Base-by-base conservation (phyloP, 2,113 vertebrate genomes). In the Ailurus styani region DNA sequence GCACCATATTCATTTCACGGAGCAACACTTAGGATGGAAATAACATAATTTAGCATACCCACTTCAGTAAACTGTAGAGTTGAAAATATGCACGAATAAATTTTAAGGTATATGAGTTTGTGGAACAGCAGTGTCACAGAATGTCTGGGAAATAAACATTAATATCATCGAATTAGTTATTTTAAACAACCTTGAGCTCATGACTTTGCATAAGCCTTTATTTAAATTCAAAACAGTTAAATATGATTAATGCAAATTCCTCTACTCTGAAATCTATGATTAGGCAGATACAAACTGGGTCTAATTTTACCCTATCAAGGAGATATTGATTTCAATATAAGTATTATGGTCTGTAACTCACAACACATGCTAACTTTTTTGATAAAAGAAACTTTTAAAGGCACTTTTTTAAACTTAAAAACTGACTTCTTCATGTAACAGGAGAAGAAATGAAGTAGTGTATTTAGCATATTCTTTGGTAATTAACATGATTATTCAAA, bases 11-110 rank as follows among this genome's bases (percentile, higher is more conserved):
- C 94, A 94, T 95, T 96, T 97, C 84, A 95, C 31, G 90, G 94
- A 97, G 87, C 70, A 97, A 90, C 64, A 93, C 55, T 96, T 95
- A 81, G 23, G 31, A 95, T 92, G 75, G 68, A 96, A 98, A 97
- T 95, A 90, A 91, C 62, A 70, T 96, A 95, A 97, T 95, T 94
- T 97, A 97, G 81, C 87, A 96, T 95, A 47, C 21, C 10, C 4
- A 11, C 81, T 97, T 96, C 75, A 93, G 29, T 82, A 97, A 97
- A 97, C 90, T 91, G 47, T 77, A 78, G 52, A 94, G 94, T 82
- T 95, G 68, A 96, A 97, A 95, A 92, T 93, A 94, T 78, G n/a
- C 79, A 88, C 0, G 84, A 97, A 98, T 98, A 96, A 81, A 97
- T 97, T 96, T 96, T 95, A 97, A 96, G 94, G 84, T 97, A 82